Evolutionary conservation across 1,140 invertebrate genomes (phyloP).

Genomic region (Meteorus sp.): DNA sequence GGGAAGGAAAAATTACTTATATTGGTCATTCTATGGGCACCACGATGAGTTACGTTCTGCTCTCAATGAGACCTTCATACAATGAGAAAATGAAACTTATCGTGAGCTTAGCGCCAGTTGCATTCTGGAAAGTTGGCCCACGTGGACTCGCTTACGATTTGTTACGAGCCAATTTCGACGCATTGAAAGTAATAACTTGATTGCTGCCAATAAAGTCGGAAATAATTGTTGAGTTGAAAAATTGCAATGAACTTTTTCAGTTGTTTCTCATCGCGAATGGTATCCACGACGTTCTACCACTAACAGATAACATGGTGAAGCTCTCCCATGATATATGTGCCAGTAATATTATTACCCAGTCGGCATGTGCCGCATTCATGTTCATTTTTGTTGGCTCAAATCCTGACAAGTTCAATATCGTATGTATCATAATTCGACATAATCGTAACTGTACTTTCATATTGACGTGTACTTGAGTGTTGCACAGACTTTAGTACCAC

Average conservation of each 20-base stretch:
- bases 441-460: background rate
- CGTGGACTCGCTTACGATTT: too few species aligned
- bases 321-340: constrained; percentile 47
- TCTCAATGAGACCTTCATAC: constrained; percentile 60
- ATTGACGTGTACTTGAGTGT: background rate
- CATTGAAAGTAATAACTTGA: constrained; percentile 40
- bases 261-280: constrained; percentile 33
- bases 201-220: background rate
- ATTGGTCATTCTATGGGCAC: constrained; percentile 74
- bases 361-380: constrained; percentile 44
- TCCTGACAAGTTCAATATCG: constrained; percentile 34
- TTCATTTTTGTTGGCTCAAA: constrained; percentile 44
- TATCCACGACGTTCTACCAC: constrained; percentile 60
- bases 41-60: constrained; percentile 57
- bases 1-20: constrained; percentile 61
- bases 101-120: constrained; percentile 63
- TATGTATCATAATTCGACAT: constrained; percentile 15
- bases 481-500: constrained; percentile 44
- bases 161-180: constrained; percentile 59
- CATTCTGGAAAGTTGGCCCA: constrained; percentile 20
- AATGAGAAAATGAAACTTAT: constrained; percentile 60
- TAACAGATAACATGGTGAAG: constrained; percentile 46
- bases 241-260: too few species aligned
- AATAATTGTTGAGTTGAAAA: too few species aligned
- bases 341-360: constrained; percentile 27